Evolutionary conservation across 1,140 invertebrate genomes (phyloP), one percentile per base, ranked within the genome.

Genomic region (Sycophaga agraensis): DNA sequence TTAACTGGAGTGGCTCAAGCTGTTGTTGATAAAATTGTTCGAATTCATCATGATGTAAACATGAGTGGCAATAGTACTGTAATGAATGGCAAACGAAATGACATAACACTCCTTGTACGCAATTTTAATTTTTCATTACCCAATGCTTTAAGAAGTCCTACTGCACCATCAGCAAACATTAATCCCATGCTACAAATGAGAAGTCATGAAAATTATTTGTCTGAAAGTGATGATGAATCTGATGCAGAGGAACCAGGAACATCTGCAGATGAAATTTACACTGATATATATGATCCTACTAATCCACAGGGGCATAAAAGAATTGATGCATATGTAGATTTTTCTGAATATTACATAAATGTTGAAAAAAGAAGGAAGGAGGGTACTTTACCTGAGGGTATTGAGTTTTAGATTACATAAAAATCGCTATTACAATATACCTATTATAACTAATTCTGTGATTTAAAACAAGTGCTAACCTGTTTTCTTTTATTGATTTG

Each of bases 281-380:
- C 49, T 2, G 28, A 7, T 17, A 26, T 48, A 2, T n/a, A 24
- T 5, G 4, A 11, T 2, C 56, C 81, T 69, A 74, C 81, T 49
- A 71, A 70, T 0, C 11, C 68, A n/a, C 81, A 86, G 50, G 79
- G 72, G 63, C 85, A 91, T 66, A 84, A 84, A 16, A 83, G 82
- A 68, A 88, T 94, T n/a, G 84, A 86, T 63, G 83, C 91, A 4
- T 95, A 96, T 74, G 91, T 95, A 0, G 89, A 93, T 77, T 96
- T 95, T 74, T 84, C 87, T 0, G 88, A 89, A 66, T 95, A 90
- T 84, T 93, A 89, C 73, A 80, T 84, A 63, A 90, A 90, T 66
- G 84, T 92, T 12, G 87, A 88, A 64, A 85, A 84, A 66, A 87
- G 84, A 34, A 79, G 80, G 45, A 73, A 75, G 63, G 83, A 85